Evolutionary conservation across 2,113 vertebrate genomes (phyloP), one percentile per base, ranked within the genome.

Genomic region (Ginglymostoma cirratum): DNA sequence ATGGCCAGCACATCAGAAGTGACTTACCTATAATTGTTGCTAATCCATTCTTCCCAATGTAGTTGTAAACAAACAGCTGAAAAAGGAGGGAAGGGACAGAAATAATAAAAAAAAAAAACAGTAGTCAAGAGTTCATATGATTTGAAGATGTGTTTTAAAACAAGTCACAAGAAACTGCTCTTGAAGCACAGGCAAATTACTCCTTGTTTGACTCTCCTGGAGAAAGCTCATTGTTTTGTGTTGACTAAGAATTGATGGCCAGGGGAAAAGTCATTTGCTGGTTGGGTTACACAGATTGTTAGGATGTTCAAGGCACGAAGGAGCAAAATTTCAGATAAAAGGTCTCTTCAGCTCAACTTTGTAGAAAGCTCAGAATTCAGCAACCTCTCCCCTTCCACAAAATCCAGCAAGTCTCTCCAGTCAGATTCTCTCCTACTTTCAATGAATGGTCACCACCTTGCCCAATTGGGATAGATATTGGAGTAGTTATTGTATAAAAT

Each of bases 61-160:
- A 96, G 96, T 99, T 99, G 96, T 99, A 99, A 93, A 99, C 96
- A 97, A 98, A 99, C 87, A 99, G 97, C 99, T 99, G 97, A 6
- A 97, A 96, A 96, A 72, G 21, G 78, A 96, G 96, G 90, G 83
- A 45, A 23, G 55, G 12, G 55, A 61, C 55, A 61, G 12, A 8
- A 7, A 12, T 61, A 61, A n/a, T n/a, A n/a, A n/a, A 86, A 15
- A 17, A 72, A 45, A 52, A 76, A 23, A 95, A 5, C 19, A 67
- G 34, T 23, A 38, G 12, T 61, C 12, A 92, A 5, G 66, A n/a
- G 2, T 72, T 27, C 52, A 6, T 4, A 15, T 0, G 24, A 72
- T 12, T 24, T 86, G 30, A 4, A 48, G 38, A 65, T 21, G 2
- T 10, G 70, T 67, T 66, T 23, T 5, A 67, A 67, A 6, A 94